Evolutionary conservation across 2,888 invertebrate species (phyloP), one percentile per base, ranked within the genome.

Genomic region (Theristus sp.): DNA sequence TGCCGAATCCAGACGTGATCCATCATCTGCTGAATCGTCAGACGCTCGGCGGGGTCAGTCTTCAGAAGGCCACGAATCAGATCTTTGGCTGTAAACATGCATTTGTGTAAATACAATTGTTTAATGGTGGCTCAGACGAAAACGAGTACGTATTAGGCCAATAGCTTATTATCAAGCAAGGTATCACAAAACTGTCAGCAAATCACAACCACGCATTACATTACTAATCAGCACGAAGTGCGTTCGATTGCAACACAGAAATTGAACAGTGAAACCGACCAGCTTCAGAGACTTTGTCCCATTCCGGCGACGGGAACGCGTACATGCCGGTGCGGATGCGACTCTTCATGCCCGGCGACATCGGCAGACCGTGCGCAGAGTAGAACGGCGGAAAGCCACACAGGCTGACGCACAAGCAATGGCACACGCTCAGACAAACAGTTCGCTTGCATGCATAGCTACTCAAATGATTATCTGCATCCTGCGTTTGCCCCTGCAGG

Each of bases 331-430:
- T 83, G 67, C 93, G 82, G 69, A 93, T 93, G 64, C 90, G 80
- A 76, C 87, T 90, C 75, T 96, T 98, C 98, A 98, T 98, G 3
- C 98, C 98, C 0, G 98, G 96, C 0, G 93, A 94, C 75, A 98
- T 96, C 47, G 96, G 91, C 59, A 90, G 80, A 0, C 96, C 98
- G 71, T 93, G 89, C 76, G 91, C 90, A 72, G 93, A 93, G 77
- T 94, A 98, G 79, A 98, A 98, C 0, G 98, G 98, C 13, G 98
- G 98, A 77, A 93, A 98, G 0, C 98, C 98, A 75, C 96, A 96
- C 63, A 98, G 80, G 64, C 80, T 79, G 69, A 55, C 69, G 64
- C 52, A 56, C 47, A 62, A 31, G 20, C 38, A 38, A 38, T 38
- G 20, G 10, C 38, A 38, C 20, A 38, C n/a, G n/a, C n/a, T n/a